These are phyloP conservation scores for Galeruca laticollis DNA, from an alignment of 2,888 invertebrate species.

Conservation along the genomic window DNA sequence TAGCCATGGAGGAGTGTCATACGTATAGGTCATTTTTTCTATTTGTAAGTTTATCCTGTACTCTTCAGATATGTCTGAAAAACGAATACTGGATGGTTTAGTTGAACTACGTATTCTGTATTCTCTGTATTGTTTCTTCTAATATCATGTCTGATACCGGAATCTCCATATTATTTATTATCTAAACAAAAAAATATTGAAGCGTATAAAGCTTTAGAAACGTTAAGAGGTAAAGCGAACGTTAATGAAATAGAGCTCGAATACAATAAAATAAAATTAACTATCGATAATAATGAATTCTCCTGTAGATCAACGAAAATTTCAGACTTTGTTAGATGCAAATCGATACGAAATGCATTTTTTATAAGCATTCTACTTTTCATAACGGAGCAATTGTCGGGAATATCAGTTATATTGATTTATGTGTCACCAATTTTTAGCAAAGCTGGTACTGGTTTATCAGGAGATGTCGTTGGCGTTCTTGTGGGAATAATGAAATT, in stretches of 20 bases:
- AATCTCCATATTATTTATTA: slow-evolving; percentile 47
- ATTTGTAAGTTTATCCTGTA: too few species aligned
- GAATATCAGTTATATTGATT: slow-evolving; percentile 82
- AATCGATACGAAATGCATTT: slow-evolving; percentile 68
- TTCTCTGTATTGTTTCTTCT: too few species aligned
- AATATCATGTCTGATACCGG: slow-evolving; percentile 37
- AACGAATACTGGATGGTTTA: too few species aligned
- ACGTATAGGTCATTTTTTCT: too few species aligned
- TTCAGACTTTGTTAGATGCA: slow-evolving; percentile 23
- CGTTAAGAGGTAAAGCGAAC: slow-evolving; percentile 27
- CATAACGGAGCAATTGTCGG: slow-evolving; percentile 84
- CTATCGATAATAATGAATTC: slow-evolving; percentile 19
- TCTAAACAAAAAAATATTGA: slow-evolving; percentile 69
- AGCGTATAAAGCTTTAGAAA: slow-evolving; percentile 69
- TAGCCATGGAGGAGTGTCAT: too few species aligned
- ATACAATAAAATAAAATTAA: slow-evolving; percentile 33
- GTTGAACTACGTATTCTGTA: too few species aligned
- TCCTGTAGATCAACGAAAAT: background rate
- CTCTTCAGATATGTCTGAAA: too few species aligned
- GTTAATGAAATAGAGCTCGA: slow-evolving; percentile 37
- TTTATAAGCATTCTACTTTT: slow-evolving; percentile 79
- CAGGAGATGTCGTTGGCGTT: slow-evolving; percentile 76
- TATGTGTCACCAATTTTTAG: slow-evolving; percentile 79
- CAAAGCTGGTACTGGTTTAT: slow-evolving; percentile 75
- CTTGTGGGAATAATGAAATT: slow-evolving; percentile 83